Base-by-base conservation (phyloP, 2,888 invertebrate genomes). In the Platycnemis pennipes region DNA sequence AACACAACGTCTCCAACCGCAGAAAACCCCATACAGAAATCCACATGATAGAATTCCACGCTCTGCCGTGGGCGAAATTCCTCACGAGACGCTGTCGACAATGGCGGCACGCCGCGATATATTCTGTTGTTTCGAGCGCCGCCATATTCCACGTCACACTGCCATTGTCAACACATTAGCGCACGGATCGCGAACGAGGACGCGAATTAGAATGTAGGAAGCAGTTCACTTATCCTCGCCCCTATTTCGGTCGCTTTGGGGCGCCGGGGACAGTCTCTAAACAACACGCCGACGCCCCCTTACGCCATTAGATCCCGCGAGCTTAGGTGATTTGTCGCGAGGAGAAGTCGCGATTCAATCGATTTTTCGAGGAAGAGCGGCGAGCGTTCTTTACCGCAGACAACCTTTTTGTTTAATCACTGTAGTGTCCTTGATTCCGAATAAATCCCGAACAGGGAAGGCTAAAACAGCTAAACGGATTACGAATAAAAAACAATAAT, bases 261-360 rank as follows among this genome's bases (percentile, higher is more conserved):
- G 31, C 69, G 69, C 69, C 69, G 69, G 31, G 63, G 63, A 26
- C 77, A 13, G 77, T 37, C 31, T 37, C 19, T 37, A 77, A 77
- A 77, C 37, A 77, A 77, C 77, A 77, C 77, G 77, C 16, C 77
- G 63, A 77, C 77, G 37, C 37, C 77, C 77, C 37, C 77, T 37
- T 37, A 31, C 77, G 77, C 77, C 77, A 37, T 77, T 13, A 77
- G 77, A 77, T 77, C 77, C 37, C 77, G 77, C 77, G 77, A 77
- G 77, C 77, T 77, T 77, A 26, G 77, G 77, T 77, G 77, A 77
- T 77, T 77, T 77, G 77, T 77, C 77, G 77, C 77, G 77, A 37
- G 77, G 77, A 3, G 77, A 37, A 77, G 77, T 77, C 16, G 77
- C 26, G 37, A 77, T 77, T 8, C 26, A 37, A 77, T 77, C 77